These are phyloP conservation scores for Lucinisca nassula DNA, from an alignment of 2,888 invertebrate genomes.

Conservation along the genomic window DNA sequence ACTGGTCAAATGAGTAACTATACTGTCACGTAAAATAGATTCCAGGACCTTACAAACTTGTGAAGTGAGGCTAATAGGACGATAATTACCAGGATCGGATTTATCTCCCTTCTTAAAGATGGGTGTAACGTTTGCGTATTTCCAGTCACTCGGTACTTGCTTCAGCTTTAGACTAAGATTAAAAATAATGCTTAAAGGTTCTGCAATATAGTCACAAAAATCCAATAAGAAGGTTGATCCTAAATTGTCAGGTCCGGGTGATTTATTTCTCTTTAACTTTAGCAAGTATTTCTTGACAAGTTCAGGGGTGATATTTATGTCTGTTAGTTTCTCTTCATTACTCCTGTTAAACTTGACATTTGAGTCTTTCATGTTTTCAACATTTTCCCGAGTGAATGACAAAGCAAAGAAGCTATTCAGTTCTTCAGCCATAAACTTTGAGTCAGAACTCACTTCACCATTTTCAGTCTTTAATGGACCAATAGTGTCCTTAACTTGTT, in stretches of 20 bases:
- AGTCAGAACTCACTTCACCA: neutral
- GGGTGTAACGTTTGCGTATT: conserved; percentile 4
- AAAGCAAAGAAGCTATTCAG: neutral
- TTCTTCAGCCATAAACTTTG: conserved; percentile 2
- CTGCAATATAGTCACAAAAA: conserved; percentile 15
- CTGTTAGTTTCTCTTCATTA: neutral
- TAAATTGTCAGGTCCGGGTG: no score
- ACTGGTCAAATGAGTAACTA: neutral
- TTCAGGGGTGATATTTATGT: neutral
- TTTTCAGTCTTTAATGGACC: conserved; percentile 8
- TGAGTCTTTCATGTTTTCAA: no score
- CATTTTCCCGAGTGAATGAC: neutral
- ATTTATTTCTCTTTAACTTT: neutral
- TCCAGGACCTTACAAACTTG: no score
- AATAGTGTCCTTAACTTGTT: conserved; percentile 9
- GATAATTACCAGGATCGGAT: neutral
- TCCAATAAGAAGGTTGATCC: no score
- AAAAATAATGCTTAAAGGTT: conserved; percentile 8
- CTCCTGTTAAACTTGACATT: no score
- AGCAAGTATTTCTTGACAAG: neutral
- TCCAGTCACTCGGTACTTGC: conserved; percentile 22
- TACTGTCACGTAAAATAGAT: neutral
- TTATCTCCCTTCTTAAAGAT: conserved; percentile 30
- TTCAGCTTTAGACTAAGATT: neutral
- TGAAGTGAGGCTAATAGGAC: no score